These are phyloP conservation scores for Acromyrmex heyeri DNA, from an alignment of 1,140 invertebrate genomes.

Conservation along the genomic window DNA sequence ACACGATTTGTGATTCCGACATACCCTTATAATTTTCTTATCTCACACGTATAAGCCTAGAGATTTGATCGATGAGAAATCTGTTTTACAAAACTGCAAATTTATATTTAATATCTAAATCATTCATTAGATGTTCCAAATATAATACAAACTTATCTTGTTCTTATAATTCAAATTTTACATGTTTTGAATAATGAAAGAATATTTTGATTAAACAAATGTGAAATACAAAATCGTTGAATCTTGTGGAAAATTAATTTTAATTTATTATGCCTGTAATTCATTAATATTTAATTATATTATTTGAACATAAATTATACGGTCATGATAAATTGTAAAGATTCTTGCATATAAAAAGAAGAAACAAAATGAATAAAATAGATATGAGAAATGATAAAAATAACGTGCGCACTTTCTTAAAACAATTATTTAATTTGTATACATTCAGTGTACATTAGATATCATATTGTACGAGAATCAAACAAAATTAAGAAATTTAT, in stretches of 20 bases:
- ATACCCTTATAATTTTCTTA: not conserved
- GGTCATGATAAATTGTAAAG: not conserved
- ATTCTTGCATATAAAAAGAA: not conserved
- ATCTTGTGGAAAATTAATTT: not conserved
- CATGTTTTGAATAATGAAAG: not conserved
- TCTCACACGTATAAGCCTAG: not conserved
- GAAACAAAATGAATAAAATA: not conserved
- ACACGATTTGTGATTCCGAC: not conserved
- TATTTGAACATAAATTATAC: not conserved
- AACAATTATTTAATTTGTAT: not conserved
- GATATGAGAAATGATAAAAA: not conserved
- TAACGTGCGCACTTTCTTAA: not conserved
- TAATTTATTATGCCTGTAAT: not conserved
- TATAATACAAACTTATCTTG: not conserved
- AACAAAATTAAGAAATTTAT: not conserved
- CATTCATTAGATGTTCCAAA: not conserved
- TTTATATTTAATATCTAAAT: not conserved
- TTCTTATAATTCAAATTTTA: not conserved
- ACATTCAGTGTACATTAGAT: not conserved
- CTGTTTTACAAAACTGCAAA: not conserved
- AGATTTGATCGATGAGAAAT: conserved; percentile 1
- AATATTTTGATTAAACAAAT: not conserved
- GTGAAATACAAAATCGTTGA: not conserved
- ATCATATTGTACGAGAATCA: not conserved
- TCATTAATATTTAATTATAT: not conserved